phyloP scores from a whole-genome alignment of 2,797 vertebrate species.

The Trachurus trachurus region DNA sequence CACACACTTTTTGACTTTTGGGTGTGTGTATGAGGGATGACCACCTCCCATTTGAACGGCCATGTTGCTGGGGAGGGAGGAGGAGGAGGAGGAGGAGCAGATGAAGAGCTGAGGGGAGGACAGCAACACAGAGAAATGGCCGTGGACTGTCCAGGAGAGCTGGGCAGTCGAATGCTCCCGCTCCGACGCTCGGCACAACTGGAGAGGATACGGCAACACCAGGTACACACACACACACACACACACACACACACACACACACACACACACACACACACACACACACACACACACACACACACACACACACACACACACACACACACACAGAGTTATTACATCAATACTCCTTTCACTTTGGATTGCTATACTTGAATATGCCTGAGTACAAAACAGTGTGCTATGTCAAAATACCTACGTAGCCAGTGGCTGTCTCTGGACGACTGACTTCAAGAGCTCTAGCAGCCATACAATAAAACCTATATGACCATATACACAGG shows the following conservation, averaged over 20 bases:
- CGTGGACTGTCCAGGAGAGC: slow-evolving; percentile 95
- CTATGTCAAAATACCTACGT: background rate
- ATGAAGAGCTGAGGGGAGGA: slow-evolving; percentile 72
- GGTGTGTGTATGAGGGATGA: slow-evolving; percentile 76
- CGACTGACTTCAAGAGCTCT: background rate
- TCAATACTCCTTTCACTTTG: background rate
- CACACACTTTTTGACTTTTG: slow-evolving; percentile 21
- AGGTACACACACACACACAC: slow-evolving; percentile 69
- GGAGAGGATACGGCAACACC: slow-evolving; percentile 96
- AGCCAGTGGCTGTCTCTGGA: background rate
- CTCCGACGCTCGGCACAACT: slow-evolving; percentile 93
- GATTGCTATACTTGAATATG: background rate
- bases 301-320: too few relatives aligned
- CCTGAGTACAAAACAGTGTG: background rate
- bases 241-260: too few relatives aligned
- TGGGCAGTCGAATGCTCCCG: slow-evolving; percentile 94
- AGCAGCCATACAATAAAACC: too few relatives aligned
- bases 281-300: too few relatives aligned
- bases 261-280: too few relatives aligned
- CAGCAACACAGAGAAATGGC: slow-evolving; percentile 97
- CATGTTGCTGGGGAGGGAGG: slow-evolving; percentile 90
- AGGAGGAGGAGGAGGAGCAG: slow-evolving; percentile 75
- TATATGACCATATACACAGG: too few relatives aligned
- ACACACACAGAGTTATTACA: too few relatives aligned
- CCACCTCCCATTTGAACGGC: slow-evolving; percentile 96